Evolutionary conservation across 1,140 invertebrate species (phyloP).

Genomic region (Achatina immaculata): DNA sequence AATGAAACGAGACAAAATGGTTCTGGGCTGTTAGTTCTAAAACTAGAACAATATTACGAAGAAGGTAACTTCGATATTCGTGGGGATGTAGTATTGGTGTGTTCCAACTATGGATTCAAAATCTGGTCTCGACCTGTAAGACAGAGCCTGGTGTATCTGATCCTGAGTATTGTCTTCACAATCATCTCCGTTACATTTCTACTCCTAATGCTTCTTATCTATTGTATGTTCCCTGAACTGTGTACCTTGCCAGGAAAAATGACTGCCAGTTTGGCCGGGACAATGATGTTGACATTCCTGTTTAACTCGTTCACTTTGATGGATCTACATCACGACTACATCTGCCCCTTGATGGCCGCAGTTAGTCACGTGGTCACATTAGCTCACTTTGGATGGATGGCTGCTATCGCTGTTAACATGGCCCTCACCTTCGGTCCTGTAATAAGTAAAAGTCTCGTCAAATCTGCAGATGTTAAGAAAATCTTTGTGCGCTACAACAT

Average conservation of each 20-base stretch:
- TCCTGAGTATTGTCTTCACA: not conserved
- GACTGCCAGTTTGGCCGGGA: not conserved
- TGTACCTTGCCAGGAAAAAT: not conserved
- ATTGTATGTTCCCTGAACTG: not conserved
- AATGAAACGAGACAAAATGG: not conserved
- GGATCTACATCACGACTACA: not conserved
- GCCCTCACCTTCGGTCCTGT: not conserved
- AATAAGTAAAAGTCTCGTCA: not conserved
- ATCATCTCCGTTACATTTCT: not conserved
- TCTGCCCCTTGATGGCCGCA: not conserved
- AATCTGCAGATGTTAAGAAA: too few species aligned
- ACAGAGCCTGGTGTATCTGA: not conserved
- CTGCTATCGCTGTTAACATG: not conserved
- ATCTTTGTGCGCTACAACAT: not conserved
- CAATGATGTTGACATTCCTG: slow-evolving; percentile 4
- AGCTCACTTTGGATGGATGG: slow-evolving; percentile 8
- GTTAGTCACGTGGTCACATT: not conserved
- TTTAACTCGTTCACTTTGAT: not conserved
- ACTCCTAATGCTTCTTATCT: not conserved
- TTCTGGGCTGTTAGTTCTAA: not conserved
- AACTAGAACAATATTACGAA: not conserved
- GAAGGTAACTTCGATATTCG: not conserved
- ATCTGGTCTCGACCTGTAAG: not conserved
- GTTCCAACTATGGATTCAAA: not conserved
- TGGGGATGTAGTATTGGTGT: not conserved